phyloP scores from a whole-genome alignment of 2,797 vertebrate species.

The Chiloscyllium punctatum region DNA sequence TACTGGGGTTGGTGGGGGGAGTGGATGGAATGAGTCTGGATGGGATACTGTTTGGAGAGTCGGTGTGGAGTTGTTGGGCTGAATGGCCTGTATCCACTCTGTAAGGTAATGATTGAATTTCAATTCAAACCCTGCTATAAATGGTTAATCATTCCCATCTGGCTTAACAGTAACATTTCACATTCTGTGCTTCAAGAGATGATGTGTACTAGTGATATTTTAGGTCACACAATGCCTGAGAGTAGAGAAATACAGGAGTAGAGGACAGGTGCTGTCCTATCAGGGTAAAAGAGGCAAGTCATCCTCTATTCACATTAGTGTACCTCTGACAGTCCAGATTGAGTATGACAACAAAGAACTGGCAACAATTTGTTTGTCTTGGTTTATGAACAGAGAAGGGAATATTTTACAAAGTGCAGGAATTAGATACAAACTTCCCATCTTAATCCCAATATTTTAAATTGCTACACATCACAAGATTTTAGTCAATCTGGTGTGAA shows the following conservation, averaged over 20 bases:
- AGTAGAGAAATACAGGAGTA: background rate
- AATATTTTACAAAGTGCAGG: background rate
- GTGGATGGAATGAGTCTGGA: too few relatives aligned
- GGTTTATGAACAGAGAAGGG: background rate
- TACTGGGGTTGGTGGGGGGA: too few relatives aligned
- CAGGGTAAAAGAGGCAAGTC: background rate
- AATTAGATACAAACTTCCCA: background rate
- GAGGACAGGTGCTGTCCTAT: background rate
- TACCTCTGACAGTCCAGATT: background rate
- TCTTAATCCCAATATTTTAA: background rate
- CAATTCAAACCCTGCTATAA: background rate
- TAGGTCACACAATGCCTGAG: background rate
- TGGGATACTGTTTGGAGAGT: too few relatives aligned
- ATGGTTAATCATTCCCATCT: background rate
- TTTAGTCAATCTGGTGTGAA: background rate
- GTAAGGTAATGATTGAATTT: too few relatives aligned
- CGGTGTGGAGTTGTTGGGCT: too few relatives aligned
- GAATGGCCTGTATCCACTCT: too few relatives aligned
- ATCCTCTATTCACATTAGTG: background rate
- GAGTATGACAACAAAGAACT: background rate
- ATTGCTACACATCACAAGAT: background rate
- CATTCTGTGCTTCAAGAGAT: background rate
- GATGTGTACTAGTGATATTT: background rate
- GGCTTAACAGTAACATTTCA: slow-evolving; percentile 8
- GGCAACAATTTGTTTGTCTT: background rate